A percentile compares a stretch with the other conserved stretches of the same genome.
Evolutionary conservation across 1,140 invertebrate species (phyloP).

Genomic region (Ceratitis capitata): DNA sequence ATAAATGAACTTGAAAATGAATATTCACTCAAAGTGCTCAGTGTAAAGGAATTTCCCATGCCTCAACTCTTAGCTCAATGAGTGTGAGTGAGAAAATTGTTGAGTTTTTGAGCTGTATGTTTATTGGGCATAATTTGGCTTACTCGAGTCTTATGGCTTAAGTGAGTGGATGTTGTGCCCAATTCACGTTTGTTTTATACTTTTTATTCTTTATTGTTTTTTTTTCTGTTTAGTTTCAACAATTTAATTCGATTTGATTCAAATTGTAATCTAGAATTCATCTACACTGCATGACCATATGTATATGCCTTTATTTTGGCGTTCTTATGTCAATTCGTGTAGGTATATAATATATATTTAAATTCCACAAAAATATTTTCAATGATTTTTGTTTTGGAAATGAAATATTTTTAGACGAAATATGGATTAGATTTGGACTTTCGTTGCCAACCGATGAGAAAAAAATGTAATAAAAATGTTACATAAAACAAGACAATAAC

Average conservation of each 20-base stretch:
- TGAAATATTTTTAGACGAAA: no score
- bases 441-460: no score
- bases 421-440: no score
- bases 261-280: neutral
- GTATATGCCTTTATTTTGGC: no score
- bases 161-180: neutral
- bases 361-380: no score
- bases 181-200: neutral
- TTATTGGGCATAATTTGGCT: conserved; percentile 17
- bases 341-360: no score
- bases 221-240: neutral
- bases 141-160: no score
- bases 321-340: no score
- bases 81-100: neutral
- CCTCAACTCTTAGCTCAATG: neutral
- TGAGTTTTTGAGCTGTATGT: conserved; percentile 6
- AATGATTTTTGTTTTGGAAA: no score
- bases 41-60: neutral
- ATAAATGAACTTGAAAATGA: conserved; percentile 12
- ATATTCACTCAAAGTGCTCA: neutral
- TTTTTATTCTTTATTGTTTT: neutral
- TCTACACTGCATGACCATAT: neutral
- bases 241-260: neutral
- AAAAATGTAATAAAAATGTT: no score
- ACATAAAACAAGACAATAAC: no score